Evolutionary conservation across 2,888 invertebrate genomes (phyloP), one percentile per base, ranked within the genome.

Genomic region (Drosophila robusta): DNA sequence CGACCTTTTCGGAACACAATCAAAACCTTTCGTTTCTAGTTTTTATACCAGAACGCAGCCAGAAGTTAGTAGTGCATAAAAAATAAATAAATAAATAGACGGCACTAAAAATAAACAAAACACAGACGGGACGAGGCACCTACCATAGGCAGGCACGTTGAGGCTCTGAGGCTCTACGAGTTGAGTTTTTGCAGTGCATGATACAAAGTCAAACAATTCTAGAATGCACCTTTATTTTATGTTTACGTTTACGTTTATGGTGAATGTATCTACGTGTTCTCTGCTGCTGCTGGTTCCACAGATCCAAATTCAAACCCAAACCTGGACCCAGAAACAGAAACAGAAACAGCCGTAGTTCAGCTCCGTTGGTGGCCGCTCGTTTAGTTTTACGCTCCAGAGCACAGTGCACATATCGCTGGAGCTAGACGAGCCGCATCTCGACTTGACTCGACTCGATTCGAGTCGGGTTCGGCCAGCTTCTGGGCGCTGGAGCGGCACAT

Each of bases 341-440:
- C 16, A 42, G 36, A 56, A 44, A 12, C 81, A 54, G 55, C 72
- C 54, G 57, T 42, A 77, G 66, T 74, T 77, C 73, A 74, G 78
- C 61, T 77, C 54, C 57, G 74, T 74, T 77, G 74, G 78, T 64
- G 70, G 79, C 70, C 81, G 80, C 88, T 89, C 89, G 85, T 86
- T 89, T 86, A 86, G 89, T 89, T 89, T 89, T 79, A 88, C 84
- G 87, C 88, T 88, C 47, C 56, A 70, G 57, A 88, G 83, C 89
- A 77, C 77, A 77, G 61, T 41, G 66, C 72, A 62, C 73, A 75
- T 75, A 78, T 80, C 78, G 80, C 34, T 12, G 12, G 9, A 67
- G 77, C 67, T 67, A 77, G 78, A 71, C 72, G 61, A 62, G 44
- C 42, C 14, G 29, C 29, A 29, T 29, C 9, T 16, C 26, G 24